A percentile compares a stretch with the other conserved stretches of the same genome.
phyloP scores from a whole-genome alignment of 2,113 vertebrate species.

The Symphodus melops region DNA sequence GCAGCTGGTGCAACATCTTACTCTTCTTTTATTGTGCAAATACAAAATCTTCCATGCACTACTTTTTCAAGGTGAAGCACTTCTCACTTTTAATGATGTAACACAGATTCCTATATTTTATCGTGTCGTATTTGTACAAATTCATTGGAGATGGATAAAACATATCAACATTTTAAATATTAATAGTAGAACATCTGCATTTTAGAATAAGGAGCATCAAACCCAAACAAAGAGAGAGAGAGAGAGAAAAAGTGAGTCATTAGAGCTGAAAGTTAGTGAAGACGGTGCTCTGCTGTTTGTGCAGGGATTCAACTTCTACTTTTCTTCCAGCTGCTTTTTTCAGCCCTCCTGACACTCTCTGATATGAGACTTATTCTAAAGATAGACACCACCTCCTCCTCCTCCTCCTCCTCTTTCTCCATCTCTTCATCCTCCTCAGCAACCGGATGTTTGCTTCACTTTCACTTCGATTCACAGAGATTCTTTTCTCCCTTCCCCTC shows the following conservation, averaged over 20 bases:
- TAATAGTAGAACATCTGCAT: background rate
- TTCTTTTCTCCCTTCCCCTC: background rate
- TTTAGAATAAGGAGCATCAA: background rate
- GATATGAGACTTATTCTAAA: constrained; percentile 65
- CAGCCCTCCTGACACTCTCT: constrained; percentile 47
- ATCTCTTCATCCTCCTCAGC: constrained; percentile 37
- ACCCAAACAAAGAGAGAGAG: too few relatives aligned
- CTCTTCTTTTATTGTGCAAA: too few relatives aligned
- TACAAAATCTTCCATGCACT: too few relatives aligned
- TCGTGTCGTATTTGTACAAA: too few relatives aligned
- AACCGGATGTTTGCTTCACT: constrained; percentile 5
- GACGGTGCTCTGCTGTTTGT: too few relatives aligned
- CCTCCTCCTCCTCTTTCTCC: constrained; percentile 12
- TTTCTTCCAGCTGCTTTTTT: constrained; percentile 26
- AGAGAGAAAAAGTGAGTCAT: too few relatives aligned
- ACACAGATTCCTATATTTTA: too few relatives aligned
- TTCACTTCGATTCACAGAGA: constrained; percentile 10
- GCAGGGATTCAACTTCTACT: background rate
- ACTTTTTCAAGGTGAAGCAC: too few relatives aligned
- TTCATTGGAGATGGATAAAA: too few relatives aligned
- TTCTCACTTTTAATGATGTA: too few relatives aligned
- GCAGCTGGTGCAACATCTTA: too few relatives aligned
- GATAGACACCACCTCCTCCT: constrained; percentile 57
- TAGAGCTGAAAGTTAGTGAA: too few relatives aligned
- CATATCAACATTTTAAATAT: background rate